Conservation (phyloP, 2,888 invertebrate genomes). For the Alentia gelatinosa region DNA sequence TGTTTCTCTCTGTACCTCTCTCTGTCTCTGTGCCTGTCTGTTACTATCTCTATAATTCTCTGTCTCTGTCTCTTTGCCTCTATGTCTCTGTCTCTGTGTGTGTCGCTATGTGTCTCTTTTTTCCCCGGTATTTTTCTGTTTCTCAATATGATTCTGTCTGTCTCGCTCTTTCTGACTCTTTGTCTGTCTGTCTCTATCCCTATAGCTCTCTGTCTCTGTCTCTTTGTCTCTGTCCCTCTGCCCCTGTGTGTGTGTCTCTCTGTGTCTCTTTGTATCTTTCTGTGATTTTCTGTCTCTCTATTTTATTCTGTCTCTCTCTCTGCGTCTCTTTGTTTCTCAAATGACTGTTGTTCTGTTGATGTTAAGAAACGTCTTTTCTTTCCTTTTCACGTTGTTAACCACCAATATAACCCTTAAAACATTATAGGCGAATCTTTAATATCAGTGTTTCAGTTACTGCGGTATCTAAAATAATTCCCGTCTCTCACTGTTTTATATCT, state of each 20-base stretch:
- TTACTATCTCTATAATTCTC: neutral
- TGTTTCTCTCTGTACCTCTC: neutral
- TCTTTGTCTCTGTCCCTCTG: neutral
- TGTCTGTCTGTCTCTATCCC: neutral
- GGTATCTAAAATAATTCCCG: too few species aligned
- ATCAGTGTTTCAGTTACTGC: too few species aligned
- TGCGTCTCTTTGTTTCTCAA: neutral
- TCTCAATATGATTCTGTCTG: neutral
- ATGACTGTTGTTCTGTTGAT: too few species aligned
- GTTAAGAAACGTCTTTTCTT: too few species aligned
- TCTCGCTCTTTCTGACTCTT: neutral
- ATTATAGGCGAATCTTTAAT: too few species aligned
- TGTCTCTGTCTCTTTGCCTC: neutral
- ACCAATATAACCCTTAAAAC: too few species aligned
- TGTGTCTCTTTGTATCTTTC: neutral
- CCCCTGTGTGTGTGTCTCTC: too few species aligned
- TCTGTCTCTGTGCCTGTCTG: neutral
- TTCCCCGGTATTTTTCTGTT: neutral
- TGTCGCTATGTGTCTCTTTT: neutral
- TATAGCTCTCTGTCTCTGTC: neutral
- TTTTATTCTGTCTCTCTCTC: neutral
- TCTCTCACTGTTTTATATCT: neutral
- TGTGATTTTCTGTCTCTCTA: neutral
- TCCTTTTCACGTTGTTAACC: too few species aligned
- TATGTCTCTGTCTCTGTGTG: neutral